phyloP scores from a whole-genome alignment of 2,888 invertebrate genomes.

The Hirtodrosophila cameraria region DNA sequence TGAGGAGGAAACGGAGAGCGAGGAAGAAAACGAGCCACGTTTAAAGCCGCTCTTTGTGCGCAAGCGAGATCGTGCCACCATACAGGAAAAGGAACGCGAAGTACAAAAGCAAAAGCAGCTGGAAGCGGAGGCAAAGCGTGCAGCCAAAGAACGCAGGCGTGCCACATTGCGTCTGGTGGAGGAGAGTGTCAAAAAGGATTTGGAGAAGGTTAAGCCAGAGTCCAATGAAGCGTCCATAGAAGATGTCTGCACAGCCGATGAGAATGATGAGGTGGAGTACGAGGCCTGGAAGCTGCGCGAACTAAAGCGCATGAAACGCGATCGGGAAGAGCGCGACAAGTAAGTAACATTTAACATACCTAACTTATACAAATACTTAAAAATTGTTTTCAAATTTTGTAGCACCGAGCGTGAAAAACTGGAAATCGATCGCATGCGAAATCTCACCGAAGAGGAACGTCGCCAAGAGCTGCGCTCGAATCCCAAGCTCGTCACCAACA shows the following conservation, averaged over 20 bases:
- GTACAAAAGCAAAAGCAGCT: slow-evolving; percentile 92
- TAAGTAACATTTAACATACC: slow-evolving; percentile 85
- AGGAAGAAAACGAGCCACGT: slow-evolving; percentile 95
- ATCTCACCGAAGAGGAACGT: slow-evolving; percentile 98
- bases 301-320: slow-evolving; percentile 97
- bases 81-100: slow-evolving; percentile 97
- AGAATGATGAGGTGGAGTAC: slow-evolving; percentile 97
- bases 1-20: slow-evolving; percentile 92
- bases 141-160: slow-evolving; percentile 94
- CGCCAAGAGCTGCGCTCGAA: slow-evolving; percentile 94
- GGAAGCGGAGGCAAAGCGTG: slow-evolving; percentile 92
- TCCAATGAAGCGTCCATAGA: slow-evolving; percentile 91
- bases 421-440: slow-evolving; percentile 95
- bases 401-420: slow-evolving; percentile 94
- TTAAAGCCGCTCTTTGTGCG: slow-evolving; percentile 97
- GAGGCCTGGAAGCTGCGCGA: slow-evolving; percentile 99
- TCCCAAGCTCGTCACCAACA: slow-evolving; percentile 97
- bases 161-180: slow-evolving; percentile 96
- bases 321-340: slow-evolving; percentile 97
- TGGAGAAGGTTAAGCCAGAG: slow-evolving; percentile 87
- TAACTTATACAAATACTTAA: not conserved
- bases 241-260: slow-evolving; percentile 96
- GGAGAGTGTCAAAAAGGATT: slow-evolving; percentile 93
- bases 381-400: slow-evolving; percentile 70
- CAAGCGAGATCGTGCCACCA: slow-evolving; percentile 96